phyloP scores from a whole-genome alignment of 2,888 invertebrate genomes.

The Crioceris asparagi region DNA sequence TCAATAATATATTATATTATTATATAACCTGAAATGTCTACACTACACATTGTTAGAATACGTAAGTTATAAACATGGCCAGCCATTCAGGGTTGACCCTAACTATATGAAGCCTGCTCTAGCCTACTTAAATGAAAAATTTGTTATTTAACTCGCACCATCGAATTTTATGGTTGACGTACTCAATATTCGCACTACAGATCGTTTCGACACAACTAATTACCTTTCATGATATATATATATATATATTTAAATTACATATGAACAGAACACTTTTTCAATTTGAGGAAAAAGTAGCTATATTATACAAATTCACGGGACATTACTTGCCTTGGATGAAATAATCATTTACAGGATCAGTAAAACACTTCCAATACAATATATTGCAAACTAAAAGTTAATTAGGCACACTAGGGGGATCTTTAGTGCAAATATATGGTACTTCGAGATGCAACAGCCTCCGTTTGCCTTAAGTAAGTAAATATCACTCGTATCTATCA shows the following conservation, averaged over 20 bases:
- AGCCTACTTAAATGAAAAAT: constrained; percentile 10
- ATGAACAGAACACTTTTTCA: too few relatives aligned
- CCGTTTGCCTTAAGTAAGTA: constrained; percentile 24
- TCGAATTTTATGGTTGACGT: constrained; percentile 1
- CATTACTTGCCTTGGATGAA: too few relatives aligned
- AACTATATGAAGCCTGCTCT: constrained; percentile 15
- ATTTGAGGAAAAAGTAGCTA: too few relatives aligned
- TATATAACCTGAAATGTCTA: constrained; percentile 27
- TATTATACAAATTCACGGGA: too few relatives aligned
- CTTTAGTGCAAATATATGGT: neutral
- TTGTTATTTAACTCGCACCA: constrained; percentile 1
- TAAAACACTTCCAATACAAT: too few relatives aligned
- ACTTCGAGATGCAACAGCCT: constrained; percentile 20
- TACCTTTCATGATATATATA: too few relatives aligned
- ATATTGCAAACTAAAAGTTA: too few relatives aligned
- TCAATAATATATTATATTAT: constrained; percentile 20
- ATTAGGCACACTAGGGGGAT: too few relatives aligned
- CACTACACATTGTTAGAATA: constrained; percentile 26
- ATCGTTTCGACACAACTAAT: too few relatives aligned
- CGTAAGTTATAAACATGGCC: constrained; percentile 9
- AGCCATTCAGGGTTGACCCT: constrained; percentile 11
- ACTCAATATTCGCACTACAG: constrained; percentile 1
- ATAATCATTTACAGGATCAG: too few relatives aligned
- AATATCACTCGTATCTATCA: constrained; percentile 24
- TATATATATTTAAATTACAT: too few relatives aligned